Base-by-base conservation (phyloP, 2,113 vertebrate genomes). In the Dasypus novemcinctus region DNA sequence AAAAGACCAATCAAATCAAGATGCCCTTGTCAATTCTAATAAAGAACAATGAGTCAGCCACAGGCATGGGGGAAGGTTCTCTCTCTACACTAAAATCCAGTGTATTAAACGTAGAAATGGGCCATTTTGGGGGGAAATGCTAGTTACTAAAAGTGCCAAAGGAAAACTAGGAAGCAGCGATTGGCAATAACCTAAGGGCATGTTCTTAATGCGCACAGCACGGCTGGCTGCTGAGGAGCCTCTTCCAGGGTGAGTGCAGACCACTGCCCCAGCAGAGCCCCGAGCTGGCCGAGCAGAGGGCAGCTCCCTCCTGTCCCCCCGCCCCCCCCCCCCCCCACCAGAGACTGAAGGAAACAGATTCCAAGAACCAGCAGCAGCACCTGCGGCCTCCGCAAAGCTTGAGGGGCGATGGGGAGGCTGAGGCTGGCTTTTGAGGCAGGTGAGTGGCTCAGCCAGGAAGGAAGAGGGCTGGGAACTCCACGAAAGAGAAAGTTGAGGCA, bases 171-270 rank as follows among this genome's bases (percentile, higher is more conserved):
- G n/a, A 15, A 12, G 54, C 17, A 11, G 74, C 0, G 3, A 0
- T 7, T 41, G 61, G 46, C 29, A 7, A 31, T 2, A 4, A 9
- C 12, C 7, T 2, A 1, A 2, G 59, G 20, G 43, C 14, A 10
- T 1, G 15, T 6, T 46, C 25, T 43, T 17, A 2, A 31, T 3
- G 59, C 18, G 3, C 20, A 72, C 0, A 43, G 46, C 5, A 59
- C 4, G 11, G 4, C 21, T 9, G 7, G 3, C 0, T 0, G 31
- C 1, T 0, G 9, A 29, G 25, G 15, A 59, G 25, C 14, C 20
- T 36, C 23, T 17, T 31, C 38, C 4, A 1, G 4, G 23, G 38
- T 29, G 17, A 20, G 23, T 2, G 36, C 15, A 29, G 54, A 18
- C 78, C 33, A 1, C 10, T 38, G 68, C 7, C 31, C 1, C 6